These are phyloP conservation scores for Mellivora capensis DNA, from an alignment of 2,113 vertebrate genomes.

Conservation along the genomic window DNA sequence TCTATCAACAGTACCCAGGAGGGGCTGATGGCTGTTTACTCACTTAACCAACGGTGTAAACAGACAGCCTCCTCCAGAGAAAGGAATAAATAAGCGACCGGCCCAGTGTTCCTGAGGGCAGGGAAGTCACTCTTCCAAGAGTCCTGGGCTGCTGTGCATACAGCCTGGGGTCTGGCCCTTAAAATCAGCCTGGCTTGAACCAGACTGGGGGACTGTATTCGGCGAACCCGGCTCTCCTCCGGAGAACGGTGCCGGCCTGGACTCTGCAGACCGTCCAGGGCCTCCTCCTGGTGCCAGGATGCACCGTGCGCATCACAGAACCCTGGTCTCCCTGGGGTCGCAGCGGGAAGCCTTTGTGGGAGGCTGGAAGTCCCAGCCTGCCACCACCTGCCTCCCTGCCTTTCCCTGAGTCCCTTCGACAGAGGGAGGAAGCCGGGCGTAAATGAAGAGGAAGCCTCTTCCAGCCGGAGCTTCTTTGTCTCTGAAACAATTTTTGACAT, in stretches of 20 bases:
- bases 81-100: not conserved
- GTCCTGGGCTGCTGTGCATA: not conserved
- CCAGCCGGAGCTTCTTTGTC: fast-evolving
- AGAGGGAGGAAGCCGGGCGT: fast-evolving
- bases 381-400: fast-evolving
- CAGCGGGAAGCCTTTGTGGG: fast-evolving
- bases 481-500: not conserved
- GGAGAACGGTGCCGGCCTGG: fast-evolving
- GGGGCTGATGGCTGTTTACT: fast-evolving
- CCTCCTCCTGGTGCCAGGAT: too few relatives aligned
- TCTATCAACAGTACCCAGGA: fast-evolving
- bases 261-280: fast-evolving
- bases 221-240: fast-evolving
- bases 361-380: not conserved
- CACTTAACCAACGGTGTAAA: not conserved
- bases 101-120: fast-evolving
- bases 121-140: not conserved
- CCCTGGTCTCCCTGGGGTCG: not conserved
- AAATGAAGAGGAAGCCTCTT: too few relatives aligned
- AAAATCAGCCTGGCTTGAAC: not conserved
- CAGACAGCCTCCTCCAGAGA: not conserved
- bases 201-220: fast-evolving
- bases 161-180: not conserved
- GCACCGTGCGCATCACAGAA: fast-evolving
- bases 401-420: fast-evolving